Percentiles rank a stretch among this genome's conserved stretches.
These are phyloP conservation scores for Peromyscus attwateri DNA, from an alignment of 2,797 vertebrate species.

Conservation along the genomic window DNA sequence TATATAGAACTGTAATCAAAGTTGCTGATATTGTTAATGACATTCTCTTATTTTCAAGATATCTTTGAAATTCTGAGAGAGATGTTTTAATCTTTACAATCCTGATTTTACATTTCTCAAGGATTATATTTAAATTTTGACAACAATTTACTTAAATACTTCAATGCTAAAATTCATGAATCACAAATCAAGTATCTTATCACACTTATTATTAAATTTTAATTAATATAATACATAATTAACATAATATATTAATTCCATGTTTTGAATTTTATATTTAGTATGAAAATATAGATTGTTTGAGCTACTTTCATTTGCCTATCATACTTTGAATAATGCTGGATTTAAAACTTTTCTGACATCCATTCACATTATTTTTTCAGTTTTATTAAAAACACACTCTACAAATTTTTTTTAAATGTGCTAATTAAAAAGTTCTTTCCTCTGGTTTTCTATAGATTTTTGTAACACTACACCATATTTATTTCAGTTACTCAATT, in stretches of 20 bases:
- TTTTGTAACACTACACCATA: not conserved
- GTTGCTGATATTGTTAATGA: not conserved
- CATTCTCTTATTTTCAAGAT: not conserved
- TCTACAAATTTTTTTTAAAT: not conserved
- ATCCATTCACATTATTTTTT: not conserved
- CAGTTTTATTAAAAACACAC: not conserved
- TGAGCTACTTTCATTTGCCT: not conserved
- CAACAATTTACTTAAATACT: not conserved
- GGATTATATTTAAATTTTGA: not conserved
- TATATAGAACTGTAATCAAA: not conserved
- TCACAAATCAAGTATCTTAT: not conserved
- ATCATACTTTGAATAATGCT: not conserved
- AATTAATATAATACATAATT: not conserved
- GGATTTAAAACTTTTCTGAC: not conserved
- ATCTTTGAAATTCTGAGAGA: not conserved
- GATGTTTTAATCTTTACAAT: not conserved
- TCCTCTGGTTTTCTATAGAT: not conserved
- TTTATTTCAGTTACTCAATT: not conserved
- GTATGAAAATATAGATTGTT: not conserved
- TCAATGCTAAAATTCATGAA: not conserved
- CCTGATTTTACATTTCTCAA: not conserved
- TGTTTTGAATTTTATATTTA: not conserved
- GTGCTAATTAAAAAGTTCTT: not conserved
- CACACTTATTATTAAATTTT: not conserved
- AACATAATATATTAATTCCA: not conserved